Evolutionary conservation across 2,888 invertebrate genomes (phyloP).

Genomic region (Drosophila mimica): DNA sequence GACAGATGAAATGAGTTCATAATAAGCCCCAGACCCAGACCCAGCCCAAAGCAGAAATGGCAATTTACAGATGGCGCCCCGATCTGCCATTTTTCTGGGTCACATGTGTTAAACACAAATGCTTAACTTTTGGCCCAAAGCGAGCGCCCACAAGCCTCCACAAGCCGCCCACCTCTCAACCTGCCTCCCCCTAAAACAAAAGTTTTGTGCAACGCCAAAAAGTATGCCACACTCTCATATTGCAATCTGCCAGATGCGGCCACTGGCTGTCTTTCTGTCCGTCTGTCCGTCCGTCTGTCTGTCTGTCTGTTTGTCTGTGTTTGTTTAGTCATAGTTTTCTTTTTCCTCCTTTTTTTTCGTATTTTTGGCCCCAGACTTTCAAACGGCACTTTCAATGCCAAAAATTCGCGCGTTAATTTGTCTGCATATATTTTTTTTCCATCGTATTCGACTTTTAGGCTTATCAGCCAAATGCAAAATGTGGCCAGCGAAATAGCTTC

Average conservation of each 20-base stretch:
- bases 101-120: conserved; percentile 65
- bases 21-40: conserved; percentile 37
- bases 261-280: neutral
- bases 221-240: conserved; percentile 50
- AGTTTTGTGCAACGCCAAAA: conserved; percentile 46
- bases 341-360: conserved; percentile 18
- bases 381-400: conserved; percentile 45
- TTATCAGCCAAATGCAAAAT: conserved; percentile 52
- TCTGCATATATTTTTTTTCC: conserved; percentile 25
- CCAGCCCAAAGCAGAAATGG: conserved; percentile 36
- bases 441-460: conserved; percentile 39
- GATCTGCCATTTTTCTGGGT: conserved; percentile 48
- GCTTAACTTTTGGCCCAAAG: conserved; percentile 61
- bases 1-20: conserved; percentile 64
- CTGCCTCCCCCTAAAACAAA: conserved; percentile 16
- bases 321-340: conserved; percentile 29
- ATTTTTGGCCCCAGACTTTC: conserved; percentile 28
- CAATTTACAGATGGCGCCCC: conserved; percentile 44
- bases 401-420: conserved; percentile 66
- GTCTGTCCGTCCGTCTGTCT: conserved; percentile 1
- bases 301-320: conserved; percentile 15
- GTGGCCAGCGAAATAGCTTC: conserved; percentile 37
- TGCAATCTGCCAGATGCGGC: conserved; percentile 48
- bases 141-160: neutral
- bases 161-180: neutral